Percentiles rank a stretch among this genome's conserved stretches.
These are phyloP conservation scores for Drosophila pruinosa DNA, from an alignment of 1,140 invertebrate species.

Conservation along the genomic window DNA sequence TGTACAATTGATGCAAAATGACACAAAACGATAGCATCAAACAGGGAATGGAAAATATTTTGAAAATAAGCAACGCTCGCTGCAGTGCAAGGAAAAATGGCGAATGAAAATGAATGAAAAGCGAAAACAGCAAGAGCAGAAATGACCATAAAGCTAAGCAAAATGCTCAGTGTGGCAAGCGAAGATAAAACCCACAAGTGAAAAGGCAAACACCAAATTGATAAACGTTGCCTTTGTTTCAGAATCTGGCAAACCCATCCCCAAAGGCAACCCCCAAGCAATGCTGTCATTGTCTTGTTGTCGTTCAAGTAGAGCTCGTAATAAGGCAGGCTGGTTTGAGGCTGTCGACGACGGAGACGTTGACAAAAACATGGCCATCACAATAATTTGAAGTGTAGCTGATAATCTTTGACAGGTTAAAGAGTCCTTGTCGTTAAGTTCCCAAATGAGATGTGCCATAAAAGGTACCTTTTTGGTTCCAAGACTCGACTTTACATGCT, in stretches of 20 bases:
- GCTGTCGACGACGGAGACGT: constrained; percentile 6
- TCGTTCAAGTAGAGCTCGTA: constrained; percentile 45
- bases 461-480: neutral
- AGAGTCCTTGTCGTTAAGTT: constrained; percentile 47
- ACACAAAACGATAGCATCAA: constrained; percentile 60
- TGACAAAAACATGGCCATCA: constrained; percentile 39
- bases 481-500: neutral
- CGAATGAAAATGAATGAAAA: constrained; percentile 32
- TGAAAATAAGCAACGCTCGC: constrained; percentile 39
- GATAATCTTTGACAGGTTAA: constrained; percentile 62
- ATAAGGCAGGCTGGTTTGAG: constrained; percentile 40
- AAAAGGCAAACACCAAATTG: constrained; percentile 68
- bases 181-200: constrained; percentile 30
- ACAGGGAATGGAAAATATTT: constrained; percentile 40
- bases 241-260: constrained; percentile 13
- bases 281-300: neutral
- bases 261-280: neutral
- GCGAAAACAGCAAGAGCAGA: constrained; percentile 53
- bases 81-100: constrained; percentile 12
- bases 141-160: constrained; percentile 65
- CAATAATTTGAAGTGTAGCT: constrained; percentile 62
- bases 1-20: constrained; percentile 53
- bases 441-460: neutral
- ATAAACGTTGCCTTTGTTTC: constrained; percentile 63
- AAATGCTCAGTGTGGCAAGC: constrained; percentile 47